Evolutionary conservation across 2,113 vertebrate species (phyloP).

Genomic region (Hymenochirus boettgeri): DNA sequence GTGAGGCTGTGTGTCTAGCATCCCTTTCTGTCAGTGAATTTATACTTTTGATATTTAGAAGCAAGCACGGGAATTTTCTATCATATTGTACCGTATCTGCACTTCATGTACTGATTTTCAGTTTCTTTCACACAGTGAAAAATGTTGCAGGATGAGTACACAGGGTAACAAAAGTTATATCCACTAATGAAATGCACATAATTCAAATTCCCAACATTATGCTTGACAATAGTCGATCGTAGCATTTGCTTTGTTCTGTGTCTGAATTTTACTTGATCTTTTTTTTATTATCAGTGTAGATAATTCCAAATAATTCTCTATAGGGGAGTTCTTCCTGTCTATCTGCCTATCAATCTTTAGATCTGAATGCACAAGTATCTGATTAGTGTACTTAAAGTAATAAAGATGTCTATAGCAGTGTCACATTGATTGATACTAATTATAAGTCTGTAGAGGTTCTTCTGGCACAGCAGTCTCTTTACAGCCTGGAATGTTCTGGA

Average conservation of each 20-base stretch:
- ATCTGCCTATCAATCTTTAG: constrained; percentile 58
- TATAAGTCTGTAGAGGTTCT: constrained; percentile 62
- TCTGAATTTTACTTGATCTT: constrained; percentile 41
- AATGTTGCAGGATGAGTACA: too few relatives aligned
- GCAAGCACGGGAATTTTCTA: too few relatives aligned
- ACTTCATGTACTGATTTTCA: too few relatives aligned
- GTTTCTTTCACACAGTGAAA: too few relatives aligned
- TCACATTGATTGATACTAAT: constrained; percentile 72
- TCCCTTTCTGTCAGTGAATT: too few relatives aligned
- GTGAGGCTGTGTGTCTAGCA: too few relatives aligned
- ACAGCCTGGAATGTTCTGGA: constrained; percentile 65
- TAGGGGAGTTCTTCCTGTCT: constrained; percentile 48
- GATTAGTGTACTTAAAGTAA: constrained; percentile 71
- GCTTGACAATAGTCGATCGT: constrained; percentile 23
- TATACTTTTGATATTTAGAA: too few relatives aligned
- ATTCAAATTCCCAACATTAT: neutral
- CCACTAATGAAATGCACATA: neutral
- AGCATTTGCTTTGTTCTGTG: constrained; percentile 24
- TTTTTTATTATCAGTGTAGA: constrained; percentile 54
- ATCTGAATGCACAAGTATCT: constrained; percentile 61
- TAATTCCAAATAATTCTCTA: constrained; percentile 55
- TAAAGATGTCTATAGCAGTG: constrained; percentile 66
- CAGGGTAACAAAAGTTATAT: neutral
- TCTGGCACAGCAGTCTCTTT: constrained; percentile 60
- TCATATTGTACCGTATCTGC: too few relatives aligned